Evolutionary conservation across 2,113 vertebrate genomes (phyloP), one percentile per base, ranked within the genome.

Genomic region (Nansenia antarctica): DNA sequence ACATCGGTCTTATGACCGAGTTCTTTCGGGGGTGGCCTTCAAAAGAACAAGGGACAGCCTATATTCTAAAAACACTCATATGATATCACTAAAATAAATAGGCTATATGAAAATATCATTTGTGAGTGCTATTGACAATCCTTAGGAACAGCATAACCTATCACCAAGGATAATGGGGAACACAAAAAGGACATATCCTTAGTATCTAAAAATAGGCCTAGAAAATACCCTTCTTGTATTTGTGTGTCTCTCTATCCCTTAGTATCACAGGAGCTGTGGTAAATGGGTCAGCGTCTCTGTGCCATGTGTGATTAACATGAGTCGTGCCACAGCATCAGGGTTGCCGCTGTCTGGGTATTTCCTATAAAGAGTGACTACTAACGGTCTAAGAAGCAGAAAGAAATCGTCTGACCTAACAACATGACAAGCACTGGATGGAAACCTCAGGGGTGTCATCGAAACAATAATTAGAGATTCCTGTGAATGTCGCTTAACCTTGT

Each of bases 251-350:
- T 24, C 60, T 29, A 49, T 39, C 42, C 29, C 67, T 9, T 27
- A 27, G 65, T 29, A 54, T 32, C 47, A 45, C 63, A 34, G 30
- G 8, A 37, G 60, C 54, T 62, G 42, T 24, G 20, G 14, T 47
- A 63, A 73, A 53, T 65, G 57, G 58, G 67, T 72, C 61, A 71
- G 30, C 9, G 52, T 31, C 72, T 78, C 62, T 32, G 55, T 14
- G 14, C 60, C 54, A 29, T 62, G 39, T 34, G 39, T 26, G 66
- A 65, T 73, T 53, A 70, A 66, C 27, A 55, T 53, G 20, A 58
- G 45, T 29, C 54, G 31, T 0, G 53, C 34, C 29, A 58, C 49
- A 3, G 53, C 3, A 27, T 57, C 24, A 70, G 29, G 54, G 58
- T 61, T n/a, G 26, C 53, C n/a, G n/a, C n/a, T n/a, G 45, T 45